phyloP scores from a whole-genome alignment of 53 echinoderm and acorn worm genomes.

The Henricia sp. region DNA sequence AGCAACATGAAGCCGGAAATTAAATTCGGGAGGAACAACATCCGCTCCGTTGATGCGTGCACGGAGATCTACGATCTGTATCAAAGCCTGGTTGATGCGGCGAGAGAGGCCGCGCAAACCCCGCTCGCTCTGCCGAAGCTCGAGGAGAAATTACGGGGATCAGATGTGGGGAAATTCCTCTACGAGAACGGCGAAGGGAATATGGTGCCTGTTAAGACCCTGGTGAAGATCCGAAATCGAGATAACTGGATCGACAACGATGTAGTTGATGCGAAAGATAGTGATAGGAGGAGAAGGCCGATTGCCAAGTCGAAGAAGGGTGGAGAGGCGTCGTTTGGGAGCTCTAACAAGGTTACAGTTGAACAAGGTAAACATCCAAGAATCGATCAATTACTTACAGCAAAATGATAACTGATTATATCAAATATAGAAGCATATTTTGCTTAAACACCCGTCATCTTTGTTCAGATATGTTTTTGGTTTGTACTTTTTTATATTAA shows the following conservation, averaged over 20 bases:
- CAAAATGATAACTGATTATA: too few relatives aligned
- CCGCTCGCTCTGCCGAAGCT: slow-evolving; percentile 49
- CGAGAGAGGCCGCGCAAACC: slow-evolving; percentile 56
- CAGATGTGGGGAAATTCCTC: slow-evolving; percentile 52
- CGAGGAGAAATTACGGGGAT: slow-evolving; percentile 73
- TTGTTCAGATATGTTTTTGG: too few relatives aligned
- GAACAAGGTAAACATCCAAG: slow-evolving; percentile 35
- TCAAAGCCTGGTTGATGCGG: slow-evolving; percentile 79
- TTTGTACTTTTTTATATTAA: too few relatives aligned
- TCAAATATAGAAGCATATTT: too few relatives aligned
- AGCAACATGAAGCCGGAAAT: too few relatives aligned
- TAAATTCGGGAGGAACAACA: too few relatives aligned
- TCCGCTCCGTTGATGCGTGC: too few relatives aligned
- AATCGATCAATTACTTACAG: not conserved
- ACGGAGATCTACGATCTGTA: slow-evolving; percentile 50
- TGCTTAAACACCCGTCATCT: too few relatives aligned
- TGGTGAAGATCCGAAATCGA: slow-evolving; percentile 74
- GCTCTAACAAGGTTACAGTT: slow-evolving; percentile 33
- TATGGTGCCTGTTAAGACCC: slow-evolving; percentile 66
- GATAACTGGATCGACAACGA: slow-evolving; percentile 36
- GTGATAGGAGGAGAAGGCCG: slow-evolving; percentile 10
- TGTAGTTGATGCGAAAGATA: slow-evolving; percentile 14
- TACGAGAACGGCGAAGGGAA: slow-evolving; percentile 66
- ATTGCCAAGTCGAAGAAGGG: slow-evolving; percentile 16
- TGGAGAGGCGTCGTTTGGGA: not conserved